These are phyloP conservation scores for Lacerta bilineata DNA, from an alignment of 2,797 vertebrate genomes.

Conservation along the genomic window DNA sequence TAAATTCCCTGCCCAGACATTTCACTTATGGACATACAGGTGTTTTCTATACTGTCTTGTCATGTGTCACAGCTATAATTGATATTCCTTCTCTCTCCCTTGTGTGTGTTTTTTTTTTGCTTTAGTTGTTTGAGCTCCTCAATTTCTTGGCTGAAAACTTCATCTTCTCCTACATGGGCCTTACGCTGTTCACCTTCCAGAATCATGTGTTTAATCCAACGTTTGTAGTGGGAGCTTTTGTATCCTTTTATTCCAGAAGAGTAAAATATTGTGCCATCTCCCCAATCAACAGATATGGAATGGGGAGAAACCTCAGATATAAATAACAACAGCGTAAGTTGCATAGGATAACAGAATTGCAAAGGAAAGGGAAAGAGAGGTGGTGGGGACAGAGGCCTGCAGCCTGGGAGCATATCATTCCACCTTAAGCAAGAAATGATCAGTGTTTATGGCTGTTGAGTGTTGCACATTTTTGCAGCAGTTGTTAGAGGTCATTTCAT, in stretches of 20 bases:
- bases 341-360: not conserved
- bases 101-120: too few relatives aligned
- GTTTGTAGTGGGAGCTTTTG: constrained; percentile 94
- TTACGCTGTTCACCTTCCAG: constrained; percentile 97
- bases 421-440: not conserved
- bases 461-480: not conserved
- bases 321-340: not conserved
- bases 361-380: not conserved
- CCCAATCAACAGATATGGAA: not conserved
- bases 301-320: not conserved
- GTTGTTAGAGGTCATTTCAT: not conserved
- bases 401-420: not conserved
- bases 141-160: constrained; percentile 99
- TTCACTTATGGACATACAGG: constrained; percentile 29
- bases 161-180: constrained; percentile 99
- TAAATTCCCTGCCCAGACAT: not conserved
- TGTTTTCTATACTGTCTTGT: not conserved
- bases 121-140: constrained; percentile 95
- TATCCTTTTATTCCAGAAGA: constrained; percentile 85
- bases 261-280: too few relatives aligned
- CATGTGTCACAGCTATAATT: constrained; percentile 17
- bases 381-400: not conserved
- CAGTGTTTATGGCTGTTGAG: not conserved
- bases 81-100: constrained; percentile 45
- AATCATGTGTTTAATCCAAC: constrained; percentile 94